These are phyloP conservation scores for Rhamnusium bicolor DNA, from an alignment of 2,888 invertebrate genomes.

Conservation along the genomic window DNA sequence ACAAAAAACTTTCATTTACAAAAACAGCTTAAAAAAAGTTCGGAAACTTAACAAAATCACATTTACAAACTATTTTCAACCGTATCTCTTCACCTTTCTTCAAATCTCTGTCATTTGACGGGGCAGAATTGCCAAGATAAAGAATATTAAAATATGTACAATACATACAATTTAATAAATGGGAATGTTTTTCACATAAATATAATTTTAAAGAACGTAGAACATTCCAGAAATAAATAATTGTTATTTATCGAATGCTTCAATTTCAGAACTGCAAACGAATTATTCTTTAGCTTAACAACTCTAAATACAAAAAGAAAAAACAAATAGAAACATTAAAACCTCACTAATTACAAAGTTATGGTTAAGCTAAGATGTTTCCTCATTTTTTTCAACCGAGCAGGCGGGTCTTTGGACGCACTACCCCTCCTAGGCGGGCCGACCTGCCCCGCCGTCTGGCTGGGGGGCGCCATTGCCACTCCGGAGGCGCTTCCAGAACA, in stretches of 20 bases:
- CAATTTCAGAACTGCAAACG: not conserved
- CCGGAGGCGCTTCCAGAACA: slow-evolving; percentile 72
- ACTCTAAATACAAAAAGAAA: slow-evolving; percentile 27
- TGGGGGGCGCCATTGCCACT: slow-evolving; percentile 74
- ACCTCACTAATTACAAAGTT: slow-evolving; percentile 41
- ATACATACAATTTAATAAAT: slow-evolving; percentile 5
- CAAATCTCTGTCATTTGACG: slow-evolving; percentile 16
- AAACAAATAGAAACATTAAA: slow-evolving; percentile 34
- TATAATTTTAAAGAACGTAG: not conserved
- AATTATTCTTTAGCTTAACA: slow-evolving; percentile 21
- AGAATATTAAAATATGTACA: slow-evolving; percentile 27
- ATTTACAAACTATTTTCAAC: slow-evolving; percentile 45
- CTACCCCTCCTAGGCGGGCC: slow-evolving; percentile 76
- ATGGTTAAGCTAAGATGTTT: slow-evolving; percentile 21
- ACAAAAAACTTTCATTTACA: slow-evolving; percentile 33
- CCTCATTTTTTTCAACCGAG: slow-evolving; percentile 68
- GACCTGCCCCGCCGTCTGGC: slow-evolving; percentile 73
- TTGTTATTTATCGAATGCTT: not conserved
- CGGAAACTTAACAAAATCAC: slow-evolving; percentile 59
- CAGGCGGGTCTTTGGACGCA: slow-evolving; percentile 69
- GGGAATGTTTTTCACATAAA: slow-evolving; percentile 18
- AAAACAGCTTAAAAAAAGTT: slow-evolving; percentile 50
- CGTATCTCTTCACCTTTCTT: slow-evolving; percentile 11
- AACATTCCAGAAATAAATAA: slow-evolving; percentile 4
- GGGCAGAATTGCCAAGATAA: slow-evolving; percentile 33